Percentiles rank a stretch among this genome's conserved stretches.
Conservation (phyloP, 1,140 invertebrate species). For the Argopecten irradians region DNA sequence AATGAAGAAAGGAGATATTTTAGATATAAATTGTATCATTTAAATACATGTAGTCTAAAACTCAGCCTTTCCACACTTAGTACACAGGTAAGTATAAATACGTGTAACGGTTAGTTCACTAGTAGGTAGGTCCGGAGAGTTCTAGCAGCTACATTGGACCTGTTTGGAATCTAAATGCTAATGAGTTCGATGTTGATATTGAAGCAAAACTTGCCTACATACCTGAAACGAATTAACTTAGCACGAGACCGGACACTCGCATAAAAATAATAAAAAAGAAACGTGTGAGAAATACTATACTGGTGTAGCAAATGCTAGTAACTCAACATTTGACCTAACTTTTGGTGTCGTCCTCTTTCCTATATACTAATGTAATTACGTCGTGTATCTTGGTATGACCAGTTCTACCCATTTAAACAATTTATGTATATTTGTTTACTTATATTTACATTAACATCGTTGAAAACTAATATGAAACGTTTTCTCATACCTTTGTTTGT, state of each 20-base stretch:
- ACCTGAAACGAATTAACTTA: background rate
- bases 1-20: too few relatives aligned
- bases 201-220: background rate
- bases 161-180: background rate
- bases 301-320: background rate
- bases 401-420: too few relatives aligned
- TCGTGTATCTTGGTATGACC: too few relatives aligned
- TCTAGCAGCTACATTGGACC: background rate
- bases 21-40: too few relatives aligned
- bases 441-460: too few relatives aligned
- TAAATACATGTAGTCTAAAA: background rate
- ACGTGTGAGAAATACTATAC: background rate
- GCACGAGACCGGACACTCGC: background rate
- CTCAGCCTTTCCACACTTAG: background rate
- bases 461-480: too few relatives aligned
- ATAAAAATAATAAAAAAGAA: background rate
- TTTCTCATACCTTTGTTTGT: too few relatives aligned
- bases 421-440: too few relatives aligned
- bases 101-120: background rate
- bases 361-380: too few relatives aligned
- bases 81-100: background rate
- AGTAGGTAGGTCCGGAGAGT: background rate
- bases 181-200: background rate
- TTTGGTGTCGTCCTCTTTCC: too few relatives aligned
- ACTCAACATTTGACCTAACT: constrained; percentile 12